Evolutionary conservation across 2,888 invertebrate species (phyloP), one percentile per base, ranked within the genome.

Genomic region (Callyntrura sp.): DNA sequence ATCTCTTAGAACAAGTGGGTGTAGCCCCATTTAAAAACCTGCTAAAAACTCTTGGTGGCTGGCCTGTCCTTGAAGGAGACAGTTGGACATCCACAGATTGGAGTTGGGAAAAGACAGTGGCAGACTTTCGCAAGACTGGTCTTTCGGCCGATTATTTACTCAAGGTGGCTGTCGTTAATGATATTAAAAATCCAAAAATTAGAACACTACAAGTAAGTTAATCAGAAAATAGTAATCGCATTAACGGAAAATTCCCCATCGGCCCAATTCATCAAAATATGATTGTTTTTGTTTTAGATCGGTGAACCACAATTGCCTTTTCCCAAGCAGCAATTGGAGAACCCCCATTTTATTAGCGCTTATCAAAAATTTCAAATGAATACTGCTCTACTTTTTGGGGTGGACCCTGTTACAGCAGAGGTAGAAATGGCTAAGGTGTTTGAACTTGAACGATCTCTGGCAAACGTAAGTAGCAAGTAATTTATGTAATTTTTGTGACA

Each of bases 111-210:
- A 98, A 98, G 98, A 96, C 96, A 93, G 95, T 97, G 92, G 96
- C 97, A 0, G 96, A 96, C 91, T 98, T 98, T 95, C 96, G 98
- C 68, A 94, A 95, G 82, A 95, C 96, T 79, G 98, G 98, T 1
- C 98, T 97, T 95, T 97, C 97, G 91, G 97, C 97, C 90, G 98
- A 98, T 95, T 98, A 98, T 94, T 97, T 98, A 94, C 95, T 98
- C 35, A 98, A 98, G 94, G 97, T 98, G 94, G 97, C 98, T 73
- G 97, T 98, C 94, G 96, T 97, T 55, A 97, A 97, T 14, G 98
- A 98, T 94, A 96, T 98, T 90, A 98, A 98, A 94, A 98, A 98
- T 94, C 98, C 98, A 65, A 97, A 97, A 0, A 96, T 96, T 93
- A 96, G 98, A 91, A 96, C 97, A 70, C 97, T 98, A 94, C 97